These are phyloP conservation scores for Sebastes itinus DNA, from an alignment of 2,797 vertebrate genomes.

Conservation along the genomic window DNA sequence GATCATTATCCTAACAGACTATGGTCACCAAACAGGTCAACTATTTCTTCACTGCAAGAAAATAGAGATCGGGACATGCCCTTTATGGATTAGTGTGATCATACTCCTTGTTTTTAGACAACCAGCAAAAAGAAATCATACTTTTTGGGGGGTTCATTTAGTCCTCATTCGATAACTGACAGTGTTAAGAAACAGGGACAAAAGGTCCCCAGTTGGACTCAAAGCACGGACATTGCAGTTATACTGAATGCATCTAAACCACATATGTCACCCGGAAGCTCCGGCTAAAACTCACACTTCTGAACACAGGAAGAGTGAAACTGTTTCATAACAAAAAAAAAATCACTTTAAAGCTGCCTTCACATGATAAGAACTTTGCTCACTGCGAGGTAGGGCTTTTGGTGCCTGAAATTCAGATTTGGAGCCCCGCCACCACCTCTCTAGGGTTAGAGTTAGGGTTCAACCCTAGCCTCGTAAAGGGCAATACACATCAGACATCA, in stretches of 20 bases:
- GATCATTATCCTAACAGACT: background rate
- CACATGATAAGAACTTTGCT: too few species aligned
- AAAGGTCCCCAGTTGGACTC: background rate
- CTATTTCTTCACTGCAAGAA: too few species aligned
- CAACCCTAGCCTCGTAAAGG: too few species aligned
- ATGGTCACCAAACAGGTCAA: background rate
- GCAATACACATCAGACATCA: too few species aligned
- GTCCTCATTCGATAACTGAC: background rate
- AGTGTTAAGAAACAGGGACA: background rate
- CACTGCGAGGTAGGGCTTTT: too few species aligned
- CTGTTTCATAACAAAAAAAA: background rate
- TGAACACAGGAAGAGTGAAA: background rate
- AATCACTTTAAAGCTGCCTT: too few species aligned
- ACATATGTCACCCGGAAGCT: background rate
- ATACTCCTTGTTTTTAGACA: background rate
- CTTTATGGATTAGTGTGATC: background rate
- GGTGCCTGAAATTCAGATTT: too few species aligned
- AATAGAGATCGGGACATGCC: background rate
- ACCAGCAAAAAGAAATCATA: background rate
- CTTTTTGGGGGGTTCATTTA: background rate
- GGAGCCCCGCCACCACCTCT: fast-evolving
- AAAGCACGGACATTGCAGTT: background rate
- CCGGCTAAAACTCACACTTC: background rate
- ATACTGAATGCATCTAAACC: background rate
- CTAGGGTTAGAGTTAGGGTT: too few species aligned